Evolutionary conservation across 37 sponge, comb jelly and placozoan species (phyloP).

Genomic region (Aplysina aerophoba): DNA sequence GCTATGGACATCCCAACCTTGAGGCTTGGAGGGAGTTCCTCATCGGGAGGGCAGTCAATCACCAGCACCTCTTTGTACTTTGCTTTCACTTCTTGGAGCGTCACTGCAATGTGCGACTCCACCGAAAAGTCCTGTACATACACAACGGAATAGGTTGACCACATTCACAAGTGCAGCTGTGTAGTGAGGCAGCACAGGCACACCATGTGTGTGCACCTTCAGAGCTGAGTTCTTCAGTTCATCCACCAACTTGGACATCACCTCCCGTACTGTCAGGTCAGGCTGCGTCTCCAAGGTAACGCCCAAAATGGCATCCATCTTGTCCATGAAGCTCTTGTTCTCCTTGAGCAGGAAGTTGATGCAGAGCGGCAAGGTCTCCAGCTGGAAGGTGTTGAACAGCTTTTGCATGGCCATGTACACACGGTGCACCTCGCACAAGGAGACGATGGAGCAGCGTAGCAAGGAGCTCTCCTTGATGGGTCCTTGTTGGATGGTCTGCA

Average conservation of each 20-base stretch:
- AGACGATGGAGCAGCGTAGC: conserved; percentile 41
- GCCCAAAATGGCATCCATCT: conserved; percentile 54
- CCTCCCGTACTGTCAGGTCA: conserved; percentile 36
- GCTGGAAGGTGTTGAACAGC: conserved; percentile 64
- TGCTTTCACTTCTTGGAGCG: conserved; percentile 15
- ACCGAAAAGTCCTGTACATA: conserved; percentile 7
- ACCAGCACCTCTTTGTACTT: conserved; percentile 1
- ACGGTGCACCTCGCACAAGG: conserved; percentile 56
- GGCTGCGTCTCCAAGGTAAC: conserved; percentile 58
- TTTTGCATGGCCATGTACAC: conserved; percentile 79
- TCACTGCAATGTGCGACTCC: background rate
- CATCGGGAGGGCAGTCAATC: background rate
- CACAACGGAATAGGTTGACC: background rate
- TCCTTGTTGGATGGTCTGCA: background rate
- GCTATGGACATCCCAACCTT: background rate
- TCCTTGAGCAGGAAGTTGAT: conserved; percentile 63
- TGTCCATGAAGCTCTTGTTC: conserved; percentile 61
- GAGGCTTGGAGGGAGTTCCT: conserved; percentile 5
- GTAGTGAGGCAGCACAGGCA: conserved; percentile 6
- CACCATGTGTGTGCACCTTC: conserved; percentile 24
- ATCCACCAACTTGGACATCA: conserved; percentile 40
- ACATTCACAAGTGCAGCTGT: conserved; percentile 2
- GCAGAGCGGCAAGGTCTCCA: conserved; percentile 55
- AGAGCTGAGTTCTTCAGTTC: conserved; percentile 46
- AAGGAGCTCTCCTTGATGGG: conserved; percentile 36